phyloP scores from a whole-genome alignment of 2,888 invertebrate genomes.

The Lasioglossum pauxillum region DNA sequence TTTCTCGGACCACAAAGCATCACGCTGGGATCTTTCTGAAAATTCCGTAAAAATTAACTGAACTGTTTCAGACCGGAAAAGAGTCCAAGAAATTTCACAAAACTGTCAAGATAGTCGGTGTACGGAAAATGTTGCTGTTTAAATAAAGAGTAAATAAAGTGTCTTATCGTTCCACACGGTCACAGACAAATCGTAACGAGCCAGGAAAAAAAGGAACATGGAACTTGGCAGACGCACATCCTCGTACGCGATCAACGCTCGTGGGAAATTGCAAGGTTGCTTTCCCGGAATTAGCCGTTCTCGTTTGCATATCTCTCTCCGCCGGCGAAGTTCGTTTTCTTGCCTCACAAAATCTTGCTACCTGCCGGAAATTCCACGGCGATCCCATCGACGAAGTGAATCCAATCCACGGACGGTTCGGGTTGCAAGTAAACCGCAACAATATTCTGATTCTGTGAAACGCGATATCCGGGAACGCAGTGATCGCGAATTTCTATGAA shows the following conservation, averaged over 20 bases:
- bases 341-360: constrained; percentile 16
- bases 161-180: constrained; percentile 24
- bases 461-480: neutral
- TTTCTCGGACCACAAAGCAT: neutral
- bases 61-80: neutral
- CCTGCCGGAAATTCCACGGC: neutral
- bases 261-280: constrained; percentile 7
- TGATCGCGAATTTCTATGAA: constrained; percentile 14
- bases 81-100: neutral
- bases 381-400: constrained; percentile 24
- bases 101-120: neutral
- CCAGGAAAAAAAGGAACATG: neutral
- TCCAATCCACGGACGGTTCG: constrained; percentile 14
- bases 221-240: neutral
- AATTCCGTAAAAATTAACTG: neutral
- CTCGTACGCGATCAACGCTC: constrained; percentile 14
- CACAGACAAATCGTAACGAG: constrained; percentile 18
- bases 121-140: constrained; percentile 7
- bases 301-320: neutral
- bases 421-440: constrained; percentile 19
- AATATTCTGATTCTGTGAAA: constrained; percentile 27
- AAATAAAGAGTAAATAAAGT: constrained; percentile 36
- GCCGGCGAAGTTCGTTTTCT: neutral
- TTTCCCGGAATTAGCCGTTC: neutral
- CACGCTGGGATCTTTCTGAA: neutral